Conservation (phyloP, 2,888 invertebrate genomes). For the Allolobophora icterica region DNA sequence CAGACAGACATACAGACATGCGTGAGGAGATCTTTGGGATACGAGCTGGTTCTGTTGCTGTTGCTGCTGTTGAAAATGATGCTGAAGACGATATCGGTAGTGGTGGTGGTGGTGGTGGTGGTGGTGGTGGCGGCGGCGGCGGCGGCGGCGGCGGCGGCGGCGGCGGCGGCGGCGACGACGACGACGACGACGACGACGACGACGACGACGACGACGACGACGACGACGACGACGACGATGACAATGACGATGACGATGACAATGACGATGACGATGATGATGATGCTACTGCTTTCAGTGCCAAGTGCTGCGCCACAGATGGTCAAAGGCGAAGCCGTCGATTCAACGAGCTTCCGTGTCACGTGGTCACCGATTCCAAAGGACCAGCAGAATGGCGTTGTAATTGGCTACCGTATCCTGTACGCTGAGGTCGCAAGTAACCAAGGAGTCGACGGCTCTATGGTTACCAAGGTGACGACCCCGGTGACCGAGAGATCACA, state of each 20-base stretch:
- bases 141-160: too few species aligned
- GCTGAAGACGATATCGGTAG: too few species aligned
- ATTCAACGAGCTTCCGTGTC: slow-evolving; percentile 86
- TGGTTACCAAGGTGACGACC: slow-evolving; percentile 71
- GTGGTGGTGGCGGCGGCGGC: too few species aligned
- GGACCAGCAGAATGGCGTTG: slow-evolving; percentile 83
- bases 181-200: too few species aligned
- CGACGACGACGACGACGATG: too few species aligned
- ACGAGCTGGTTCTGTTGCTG: neutral
- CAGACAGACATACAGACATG: neutral
- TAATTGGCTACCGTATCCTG: slow-evolving; percentile 59
- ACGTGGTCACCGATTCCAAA: slow-evolving; percentile 91
- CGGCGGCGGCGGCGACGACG: too few species aligned
- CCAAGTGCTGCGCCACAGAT: slow-evolving; percentile 95
- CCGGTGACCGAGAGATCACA: slow-evolving; percentile 65
- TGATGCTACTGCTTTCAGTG: slow-evolving; percentile 71
- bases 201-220: too few species aligned
- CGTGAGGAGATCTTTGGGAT: neutral
- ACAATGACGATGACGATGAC: too few species aligned
- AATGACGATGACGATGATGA: neutral
- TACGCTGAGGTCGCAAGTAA: slow-evolving; percentile 63
- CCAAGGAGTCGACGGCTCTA: slow-evolving; percentile 40
- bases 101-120: too few species aligned
- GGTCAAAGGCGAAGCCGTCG: slow-evolving; percentile 85
- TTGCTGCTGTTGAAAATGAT: neutral